Conservation (phyloP, 2,888 invertebrate species). For the Lithosia quadra region DNA sequence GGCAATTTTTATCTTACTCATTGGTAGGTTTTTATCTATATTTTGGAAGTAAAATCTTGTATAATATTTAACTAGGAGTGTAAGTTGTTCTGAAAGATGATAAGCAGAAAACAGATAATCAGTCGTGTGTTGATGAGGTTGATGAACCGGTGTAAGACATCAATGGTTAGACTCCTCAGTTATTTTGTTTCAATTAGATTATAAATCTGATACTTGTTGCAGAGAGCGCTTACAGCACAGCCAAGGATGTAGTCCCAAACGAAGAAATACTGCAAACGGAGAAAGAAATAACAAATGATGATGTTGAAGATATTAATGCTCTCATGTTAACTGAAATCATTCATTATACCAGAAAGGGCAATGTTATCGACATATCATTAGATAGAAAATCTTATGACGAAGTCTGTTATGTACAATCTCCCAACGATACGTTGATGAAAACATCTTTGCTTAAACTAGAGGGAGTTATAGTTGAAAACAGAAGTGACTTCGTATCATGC, state of each 20-base stretch:
- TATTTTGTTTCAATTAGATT: background rate
- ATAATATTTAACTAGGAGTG: too few species aligned
- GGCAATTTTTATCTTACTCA: slow-evolving; percentile 20
- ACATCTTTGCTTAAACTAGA: background rate
- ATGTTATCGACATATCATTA: slow-evolving; percentile 21
- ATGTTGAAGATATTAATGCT: background rate
- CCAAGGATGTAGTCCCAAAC: slow-evolving; percentile 33
- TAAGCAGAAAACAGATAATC: too few species aligned
- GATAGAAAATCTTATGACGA: slow-evolving; percentile 17
- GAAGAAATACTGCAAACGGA: slow-evolving; percentile 6
- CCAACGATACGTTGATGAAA: background rate
- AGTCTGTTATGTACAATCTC: slow-evolving; percentile 13
- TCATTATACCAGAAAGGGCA: slow-evolving; percentile 6
- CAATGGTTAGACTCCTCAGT: background rate
- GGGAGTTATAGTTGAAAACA: slow-evolving; percentile 26
- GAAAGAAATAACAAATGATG: background rate
- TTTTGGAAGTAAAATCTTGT: background rate
- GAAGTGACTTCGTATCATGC: slow-evolving; percentile 46
- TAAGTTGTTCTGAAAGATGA: too few species aligned
- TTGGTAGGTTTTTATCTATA: slow-evolving; percentile 31
- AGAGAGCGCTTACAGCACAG: slow-evolving; percentile 1
- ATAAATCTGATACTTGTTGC: slow-evolving; percentile 7
- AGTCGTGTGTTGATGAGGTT: too few species aligned
- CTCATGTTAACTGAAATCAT: slow-evolving; percentile 5
- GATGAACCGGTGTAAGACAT: background rate